These are phyloP conservation scores for Teleiodes luculella DNA, from an alignment of 2,888 invertebrate genomes.

Conservation along the genomic window DNA sequence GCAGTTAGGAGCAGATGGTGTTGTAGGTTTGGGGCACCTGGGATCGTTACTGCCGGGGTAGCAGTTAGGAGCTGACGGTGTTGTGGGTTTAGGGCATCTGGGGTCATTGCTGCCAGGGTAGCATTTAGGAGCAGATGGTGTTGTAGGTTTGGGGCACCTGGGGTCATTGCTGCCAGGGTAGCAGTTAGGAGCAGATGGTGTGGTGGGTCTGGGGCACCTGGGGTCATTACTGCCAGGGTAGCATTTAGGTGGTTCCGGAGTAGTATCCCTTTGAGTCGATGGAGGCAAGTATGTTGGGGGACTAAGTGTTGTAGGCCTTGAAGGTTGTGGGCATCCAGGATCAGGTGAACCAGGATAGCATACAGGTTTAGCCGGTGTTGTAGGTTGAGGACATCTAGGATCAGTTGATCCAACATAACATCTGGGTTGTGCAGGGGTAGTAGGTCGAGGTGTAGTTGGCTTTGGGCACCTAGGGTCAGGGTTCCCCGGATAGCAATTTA, in stretches of 20 bases:
- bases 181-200: conserved; percentile 6
- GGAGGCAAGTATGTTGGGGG: conserved; percentile 29
- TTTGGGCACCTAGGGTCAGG: conserved; percentile 34
- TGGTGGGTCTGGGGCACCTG: conserved; percentile 37
- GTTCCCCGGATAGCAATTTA: conserved; percentile 33
- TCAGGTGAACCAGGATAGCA: conserved; percentile 38
- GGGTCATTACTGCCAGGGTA: conserved; percentile 31
- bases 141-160: conserved; percentile 37
- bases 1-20: conserved; percentile 27
- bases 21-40: conserved; percentile 29
- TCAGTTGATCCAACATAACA: conserved; percentile 36
- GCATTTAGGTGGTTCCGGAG: too few species aligned
- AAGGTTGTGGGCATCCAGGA: conserved; percentile 39
- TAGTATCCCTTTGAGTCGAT: conserved; percentile 9
- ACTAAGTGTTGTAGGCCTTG: conserved; percentile 26
- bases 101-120: conserved; percentile 43
- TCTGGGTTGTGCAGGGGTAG: conserved; percentile 14
- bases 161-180: conserved; percentile 31
- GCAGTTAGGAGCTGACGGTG: conserved; percentile 19
- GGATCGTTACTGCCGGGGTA: conserved; percentile 27
- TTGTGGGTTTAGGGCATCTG: conserved; percentile 18
- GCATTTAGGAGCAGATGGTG: conserved; percentile 24
- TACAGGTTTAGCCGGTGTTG: conserved; percentile 15
- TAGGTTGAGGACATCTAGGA: conserved; percentile 31
- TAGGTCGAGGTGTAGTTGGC: conserved; percentile 25